Base-by-base conservation (phyloP, 2,888 invertebrate species). In the Dicyrtoma fusca region DNA sequence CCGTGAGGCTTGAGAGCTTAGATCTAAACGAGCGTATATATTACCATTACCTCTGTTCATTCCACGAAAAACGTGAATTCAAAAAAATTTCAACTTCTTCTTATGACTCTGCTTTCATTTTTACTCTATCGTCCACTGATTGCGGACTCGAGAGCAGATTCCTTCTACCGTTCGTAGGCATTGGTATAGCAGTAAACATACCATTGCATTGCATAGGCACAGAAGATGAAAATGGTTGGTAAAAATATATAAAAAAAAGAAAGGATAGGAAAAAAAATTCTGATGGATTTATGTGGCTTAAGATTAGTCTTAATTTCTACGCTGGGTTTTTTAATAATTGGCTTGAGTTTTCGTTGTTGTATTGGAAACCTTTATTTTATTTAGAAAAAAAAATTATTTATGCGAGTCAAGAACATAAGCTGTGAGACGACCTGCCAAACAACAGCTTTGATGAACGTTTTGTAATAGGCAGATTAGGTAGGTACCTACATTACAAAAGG, bases 61-160 rank as follows among this genome's bases (percentile, higher is more conserved):
- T 66, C 66, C 66, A 66, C 66, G 66, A 64, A 66, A 66, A 66
- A 55, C 66, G 66, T 66, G 66, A 53, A 66, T 53, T 66, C 42
- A n/a, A 66, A 49, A 66, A 34, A 34, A 34, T 34, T 34, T 53
- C 53, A 17, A 66, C 19, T 19, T 61, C 57, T 61, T 61, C 19
- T 61, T 34, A 14, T 45, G 19, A 17, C 19, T n/a, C n/a, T 55
- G 34, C 53, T 25, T 66, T 64, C 34, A 49, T 51, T 65, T 47
- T 57, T 57, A 57, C 26, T 57, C 25, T 8, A 26, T 14, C 11
- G 25, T 25, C 26, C 3, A 1, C 26, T 21, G 25, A 57, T 25
- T 57, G 57, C 25, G 14, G 25, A 11, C 23, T 13, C 10, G 25
- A 25, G 25, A 25, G 23, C 25, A 49, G n/a, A 49, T 49, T 34